A percentile compares a stretch with the other conserved stretches of the same genome.
These are phyloP conservation scores for Venturia canescens DNA, from an alignment of 1,140 invertebrate genomes.

Conservation along the genomic window DNA sequence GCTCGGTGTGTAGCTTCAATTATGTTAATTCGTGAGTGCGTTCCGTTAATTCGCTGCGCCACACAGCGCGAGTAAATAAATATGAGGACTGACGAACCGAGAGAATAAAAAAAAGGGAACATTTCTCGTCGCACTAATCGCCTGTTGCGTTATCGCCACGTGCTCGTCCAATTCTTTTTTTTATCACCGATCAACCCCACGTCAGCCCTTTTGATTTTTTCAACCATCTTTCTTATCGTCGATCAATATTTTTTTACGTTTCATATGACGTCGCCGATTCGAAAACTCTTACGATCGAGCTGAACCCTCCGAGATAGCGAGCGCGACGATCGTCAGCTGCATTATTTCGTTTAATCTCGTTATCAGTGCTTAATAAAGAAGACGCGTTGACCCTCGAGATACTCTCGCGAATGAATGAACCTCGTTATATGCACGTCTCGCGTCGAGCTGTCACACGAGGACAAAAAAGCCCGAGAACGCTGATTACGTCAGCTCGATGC, in stretches of 20 bases:
- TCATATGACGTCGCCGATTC: neutral
- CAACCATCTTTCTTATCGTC: neutral
- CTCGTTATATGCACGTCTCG: constrained; percentile 59
- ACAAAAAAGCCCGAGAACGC: neutral
- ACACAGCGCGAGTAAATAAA: neutral
- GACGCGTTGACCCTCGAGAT: constrained; percentile 31
- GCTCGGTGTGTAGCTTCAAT: neutral
- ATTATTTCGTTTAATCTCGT: too few species aligned
- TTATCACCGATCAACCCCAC: neutral
- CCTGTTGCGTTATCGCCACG: neutral
- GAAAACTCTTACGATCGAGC: too few species aligned
- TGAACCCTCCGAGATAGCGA: too few species aligned
- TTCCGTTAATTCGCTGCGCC: constrained; percentile 8
- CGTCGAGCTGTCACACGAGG: constrained; percentile 32
- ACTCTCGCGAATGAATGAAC: constrained; percentile 59
- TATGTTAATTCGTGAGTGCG: neutral
- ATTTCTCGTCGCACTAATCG: neutral
- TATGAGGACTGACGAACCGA: neutral
- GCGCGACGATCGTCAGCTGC: too few species aligned
- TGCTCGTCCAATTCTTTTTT: constrained; percentile 19
- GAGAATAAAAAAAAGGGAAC: neutral
- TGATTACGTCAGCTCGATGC: constrained; percentile 17
- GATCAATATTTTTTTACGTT: neutral
- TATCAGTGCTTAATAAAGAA: constrained; percentile 31
- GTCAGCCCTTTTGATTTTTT: neutral